Evolutionary conservation across 2,888 invertebrate species (phyloP).

Genomic region (Mythimna ferrago): DNA sequence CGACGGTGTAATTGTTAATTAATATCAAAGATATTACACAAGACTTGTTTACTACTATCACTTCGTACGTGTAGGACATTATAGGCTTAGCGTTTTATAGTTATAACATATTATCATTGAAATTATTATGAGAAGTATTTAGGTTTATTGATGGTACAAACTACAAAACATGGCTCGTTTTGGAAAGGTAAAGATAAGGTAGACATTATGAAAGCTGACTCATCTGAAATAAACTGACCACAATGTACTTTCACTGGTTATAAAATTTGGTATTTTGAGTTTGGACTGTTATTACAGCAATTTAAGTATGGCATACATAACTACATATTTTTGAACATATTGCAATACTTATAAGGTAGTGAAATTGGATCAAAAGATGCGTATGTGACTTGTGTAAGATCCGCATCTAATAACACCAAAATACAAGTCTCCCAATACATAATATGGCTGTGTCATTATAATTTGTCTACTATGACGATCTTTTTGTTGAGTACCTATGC

Average conservation of each 20-base stretch:
- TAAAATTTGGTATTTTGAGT: slow-evolving; percentile 52
- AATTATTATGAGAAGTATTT: slow-evolving; percentile 9
- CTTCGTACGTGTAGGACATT: neutral
- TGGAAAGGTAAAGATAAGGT: slow-evolving; percentile 20
- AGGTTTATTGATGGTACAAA: slow-evolving; percentile 21
- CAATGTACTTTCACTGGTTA: slow-evolving; percentile 46
- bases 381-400: slow-evolving; percentile 40
- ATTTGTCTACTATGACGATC: neutral
- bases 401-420: slow-evolving; percentile 48
- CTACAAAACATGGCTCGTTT: neutral
- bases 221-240: slow-evolving; percentile 38
- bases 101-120: neutral
- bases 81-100: neutral
- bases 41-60: slow-evolving; percentile 10
- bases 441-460: neutral
- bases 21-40: slow-evolving; percentile 17
- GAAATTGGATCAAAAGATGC: slow-evolving; percentile 43
- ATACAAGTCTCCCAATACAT: slow-evolving; percentile 10
- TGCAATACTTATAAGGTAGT: slow-evolving; percentile 27
- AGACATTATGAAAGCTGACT: slow-evolving; percentile 29
- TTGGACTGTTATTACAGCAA: slow-evolving; percentile 40
- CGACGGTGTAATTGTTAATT: slow-evolving; percentile 26
- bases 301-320: slow-evolving; percentile 39
- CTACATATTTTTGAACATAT: slow-evolving; percentile 24
- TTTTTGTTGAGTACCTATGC: neutral